Conservation (phyloP, 2,113 vertebrate genomes). For the Haplochromis burtoni region DNA sequence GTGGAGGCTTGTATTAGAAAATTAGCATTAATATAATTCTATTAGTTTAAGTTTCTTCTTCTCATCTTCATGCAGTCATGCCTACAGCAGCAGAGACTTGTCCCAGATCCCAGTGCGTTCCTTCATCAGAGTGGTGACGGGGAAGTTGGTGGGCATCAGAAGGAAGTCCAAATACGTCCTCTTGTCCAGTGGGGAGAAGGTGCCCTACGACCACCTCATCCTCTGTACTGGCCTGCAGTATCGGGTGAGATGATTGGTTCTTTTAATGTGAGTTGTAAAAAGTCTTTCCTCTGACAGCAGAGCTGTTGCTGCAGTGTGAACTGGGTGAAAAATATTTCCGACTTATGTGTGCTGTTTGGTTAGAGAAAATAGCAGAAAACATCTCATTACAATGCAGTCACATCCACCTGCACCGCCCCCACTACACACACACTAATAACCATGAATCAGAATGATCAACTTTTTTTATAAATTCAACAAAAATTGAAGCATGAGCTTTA, state of each 20-base stretch:
- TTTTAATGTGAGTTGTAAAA: background rate
- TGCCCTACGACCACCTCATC: slow-evolving; percentile 85
- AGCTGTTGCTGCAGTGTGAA: background rate
- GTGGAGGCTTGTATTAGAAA: background rate
- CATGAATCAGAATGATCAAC: background rate
- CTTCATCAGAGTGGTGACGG: slow-evolving; percentile 77
- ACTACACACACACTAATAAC: background rate
- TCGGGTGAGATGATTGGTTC: slow-evolving; percentile 71
- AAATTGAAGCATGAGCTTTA: background rate
- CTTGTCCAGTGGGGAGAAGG: slow-evolving; percentile 64
- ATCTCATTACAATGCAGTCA: background rate
- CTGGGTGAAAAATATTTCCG: background rate
- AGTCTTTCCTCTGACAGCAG: background rate
- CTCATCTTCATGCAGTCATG: slow-evolving; percentile 71
- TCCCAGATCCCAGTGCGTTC: slow-evolving; percentile 78
- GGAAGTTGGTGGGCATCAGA: slow-evolving; percentile 84
- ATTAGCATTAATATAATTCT: background rate
- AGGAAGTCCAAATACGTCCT: slow-evolving; percentile 76
- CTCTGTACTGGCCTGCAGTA: slow-evolving; percentile 87
- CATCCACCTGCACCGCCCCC: background rate
- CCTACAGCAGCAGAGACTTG: slow-evolving; percentile 79
- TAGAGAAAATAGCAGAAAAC: background rate
- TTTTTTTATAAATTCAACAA: background rate
- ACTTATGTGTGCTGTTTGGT: background rate
- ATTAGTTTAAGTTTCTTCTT: background rate